A percentile compares a stretch with the other conserved stretches of the same genome.
Evolutionary conservation across 2,888 invertebrate species (phyloP).

Genomic region (Caenorhabditis auriculariae): DNA sequence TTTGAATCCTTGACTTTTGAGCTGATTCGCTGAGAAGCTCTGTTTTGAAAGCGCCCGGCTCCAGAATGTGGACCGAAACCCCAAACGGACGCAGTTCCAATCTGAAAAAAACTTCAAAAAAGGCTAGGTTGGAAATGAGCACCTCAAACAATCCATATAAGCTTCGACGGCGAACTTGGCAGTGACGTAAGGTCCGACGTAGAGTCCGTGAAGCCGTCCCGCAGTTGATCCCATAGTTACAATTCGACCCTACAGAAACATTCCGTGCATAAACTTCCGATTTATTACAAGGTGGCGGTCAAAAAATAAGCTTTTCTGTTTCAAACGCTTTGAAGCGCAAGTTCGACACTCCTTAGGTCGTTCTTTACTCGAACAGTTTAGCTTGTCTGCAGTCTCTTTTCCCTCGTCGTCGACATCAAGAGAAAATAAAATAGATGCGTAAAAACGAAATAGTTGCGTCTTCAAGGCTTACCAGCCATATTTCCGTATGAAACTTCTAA

Average conservation of each 20-base stretch:
- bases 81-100: conserved; percentile 50
- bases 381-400: too few species aligned
- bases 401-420: too few species aligned
- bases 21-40: conserved; percentile 49
- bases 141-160: conserved; percentile 54
- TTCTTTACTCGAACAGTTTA: too few species aligned
- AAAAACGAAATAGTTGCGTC: too few species aligned
- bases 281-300: too few species aligned
- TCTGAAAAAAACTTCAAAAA: conserved; percentile 5
- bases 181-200: conserved; percentile 50
- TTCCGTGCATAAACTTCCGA: too few species aligned
- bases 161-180: conserved; percentile 59
- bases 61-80: conserved; percentile 49
- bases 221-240: conserved; percentile 66
- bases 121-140: conserved; percentile 3
- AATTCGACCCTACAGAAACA: conserved; percentile 62
- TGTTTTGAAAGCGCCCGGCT: conserved; percentile 60
- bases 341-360: too few species aligned
- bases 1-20: conserved; percentile 44
- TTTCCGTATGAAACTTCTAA: too few species aligned
- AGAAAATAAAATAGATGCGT: too few species aligned
- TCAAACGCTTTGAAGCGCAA: too few species aligned
- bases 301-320: background rate
- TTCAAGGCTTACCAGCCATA: too few species aligned
- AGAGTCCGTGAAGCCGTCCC: conserved; percentile 63